Conservation (phyloP, 35 echinoderm and acorn worm species). For the Heliocidaris erythrogramma region DNA sequence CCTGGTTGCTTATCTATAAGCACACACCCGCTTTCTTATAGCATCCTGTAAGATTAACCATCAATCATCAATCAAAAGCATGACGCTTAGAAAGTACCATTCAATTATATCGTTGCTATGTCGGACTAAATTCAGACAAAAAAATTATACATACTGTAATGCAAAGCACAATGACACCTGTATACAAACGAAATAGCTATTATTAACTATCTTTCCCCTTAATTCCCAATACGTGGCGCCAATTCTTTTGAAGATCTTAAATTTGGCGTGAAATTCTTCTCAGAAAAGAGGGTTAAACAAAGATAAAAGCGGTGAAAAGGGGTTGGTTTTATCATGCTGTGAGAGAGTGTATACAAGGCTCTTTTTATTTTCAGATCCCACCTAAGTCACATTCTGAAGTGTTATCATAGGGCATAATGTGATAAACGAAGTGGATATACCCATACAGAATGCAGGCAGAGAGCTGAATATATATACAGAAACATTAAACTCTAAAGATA, state of each 20-base stretch:
- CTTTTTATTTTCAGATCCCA: neutral
- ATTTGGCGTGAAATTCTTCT: neutral
- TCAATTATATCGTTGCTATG: neutral
- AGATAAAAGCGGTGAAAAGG: neutral
- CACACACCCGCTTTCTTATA: too few species aligned
- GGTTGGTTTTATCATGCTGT: slow-evolving; percentile 1
- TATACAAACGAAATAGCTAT: neutral
- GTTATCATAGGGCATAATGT: neutral
- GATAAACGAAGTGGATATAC: neutral
- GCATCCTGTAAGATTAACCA: too few species aligned
- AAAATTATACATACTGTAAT: neutral
- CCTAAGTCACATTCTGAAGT: neutral
- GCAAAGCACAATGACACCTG: neutral
- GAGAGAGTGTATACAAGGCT: neutral
- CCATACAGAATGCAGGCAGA: too few species aligned
- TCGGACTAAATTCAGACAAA: neutral
- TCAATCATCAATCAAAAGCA: too few species aligned
- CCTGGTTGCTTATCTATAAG: too few species aligned
- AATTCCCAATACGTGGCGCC: neutral
- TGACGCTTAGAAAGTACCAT: too few species aligned
- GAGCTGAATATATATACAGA: too few species aligned
- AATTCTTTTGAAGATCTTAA: neutral
- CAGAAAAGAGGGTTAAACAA: neutral
- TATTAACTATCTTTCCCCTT: neutral
- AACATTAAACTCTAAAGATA: too few species aligned